Evolutionary conservation across 37 sponge, comb jelly and placozoan genomes (phyloP).

Genomic region (Halisarca cf. caerulea): DNA sequence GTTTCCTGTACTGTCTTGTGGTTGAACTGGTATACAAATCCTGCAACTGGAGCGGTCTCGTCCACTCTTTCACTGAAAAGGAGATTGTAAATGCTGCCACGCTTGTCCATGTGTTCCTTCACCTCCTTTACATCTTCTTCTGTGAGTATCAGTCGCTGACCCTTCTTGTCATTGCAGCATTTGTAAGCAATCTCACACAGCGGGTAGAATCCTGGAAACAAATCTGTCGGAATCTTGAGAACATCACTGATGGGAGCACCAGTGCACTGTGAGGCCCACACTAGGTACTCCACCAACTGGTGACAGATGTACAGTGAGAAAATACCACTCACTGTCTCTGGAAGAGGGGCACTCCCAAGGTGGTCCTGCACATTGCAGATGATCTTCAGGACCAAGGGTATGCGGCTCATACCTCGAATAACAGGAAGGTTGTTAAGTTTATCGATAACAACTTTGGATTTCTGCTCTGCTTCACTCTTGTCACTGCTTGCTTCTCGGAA

Average conservation of each 20-base stretch:
- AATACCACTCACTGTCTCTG: background rate
- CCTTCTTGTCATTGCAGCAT: background rate
- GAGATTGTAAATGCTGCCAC: conserved; percentile 2
- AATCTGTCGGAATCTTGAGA: background rate
- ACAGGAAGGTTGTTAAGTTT: background rate
- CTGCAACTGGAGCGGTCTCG: background rate
- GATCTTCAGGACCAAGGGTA: background rate
- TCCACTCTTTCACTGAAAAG: background rate
- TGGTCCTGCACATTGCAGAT: background rate
- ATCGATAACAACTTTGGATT: background rate
- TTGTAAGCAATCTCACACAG: background rate
- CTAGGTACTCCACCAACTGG: background rate
- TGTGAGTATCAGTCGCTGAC: background rate
- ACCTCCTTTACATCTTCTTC: background rate
- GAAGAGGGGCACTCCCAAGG: background rate
- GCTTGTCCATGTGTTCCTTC: background rate
- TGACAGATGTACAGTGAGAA: background rate
- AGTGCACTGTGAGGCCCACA: background rate
- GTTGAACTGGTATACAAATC: background rate
- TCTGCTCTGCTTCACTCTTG: no score
- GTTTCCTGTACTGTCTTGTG: conserved; percentile 2
- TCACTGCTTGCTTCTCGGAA: background rate
- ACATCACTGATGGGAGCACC: background rate
- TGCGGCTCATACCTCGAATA: background rate
- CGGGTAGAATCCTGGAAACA: background rate